phyloP scores from a whole-genome alignment of 1,140 invertebrate genomes.

The Drosophila triauraria region DNA sequence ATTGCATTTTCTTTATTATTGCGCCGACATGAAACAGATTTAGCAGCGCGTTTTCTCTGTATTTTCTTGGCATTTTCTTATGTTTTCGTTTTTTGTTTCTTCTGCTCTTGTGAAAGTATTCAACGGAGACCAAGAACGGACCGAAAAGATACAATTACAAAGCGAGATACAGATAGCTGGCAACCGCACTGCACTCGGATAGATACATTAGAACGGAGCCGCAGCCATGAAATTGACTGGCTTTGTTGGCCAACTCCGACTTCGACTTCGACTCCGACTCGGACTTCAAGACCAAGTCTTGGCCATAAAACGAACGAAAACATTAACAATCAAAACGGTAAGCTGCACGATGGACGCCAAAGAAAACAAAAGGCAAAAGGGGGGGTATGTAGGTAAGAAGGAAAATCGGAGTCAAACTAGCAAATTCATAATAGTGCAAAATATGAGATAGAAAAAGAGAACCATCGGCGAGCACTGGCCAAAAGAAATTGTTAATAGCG shows the following conservation, averaged over 20 bases:
- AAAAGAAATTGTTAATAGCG: slow-evolving; percentile 80
- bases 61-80: not conserved
- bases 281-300: slow-evolving; percentile 19
- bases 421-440: slow-evolving; percentile 70
- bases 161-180: slow-evolving; percentile 17
- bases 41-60: slow-evolving; percentile 44
- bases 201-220: slow-evolving; percentile 71
- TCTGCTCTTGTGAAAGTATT: slow-evolving; percentile 68
- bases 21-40: slow-evolving; percentile 59
- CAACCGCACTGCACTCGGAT: slow-evolving; percentile 49
- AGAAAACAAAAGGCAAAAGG: not conserved
- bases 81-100: slow-evolving; percentile 2
- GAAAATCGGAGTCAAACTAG: slow-evolving; percentile 26
- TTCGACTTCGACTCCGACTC: slow-evolving; percentile 27
- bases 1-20: slow-evolving; percentile 23
- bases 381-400: not conserved
- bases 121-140: slow-evolving; percentile 57
- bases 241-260: slow-evolving; percentile 66
- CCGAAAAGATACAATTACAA: slow-evolving; percentile 67
- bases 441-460: slow-evolving; percentile 47
- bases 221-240: slow-evolving; percentile 75
- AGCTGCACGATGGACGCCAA: slow-evolving; percentile 25
- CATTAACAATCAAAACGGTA: slow-evolving; percentile 39
- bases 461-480: slow-evolving; percentile 36
- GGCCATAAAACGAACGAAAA: slow-evolving; percentile 29